Percentiles rank a stretch among this genome's conserved stretches.
These are phyloP conservation scores for Callipepla squamata DNA, from an alignment of 2,113 vertebrate species.

Conservation along the genomic window DNA sequence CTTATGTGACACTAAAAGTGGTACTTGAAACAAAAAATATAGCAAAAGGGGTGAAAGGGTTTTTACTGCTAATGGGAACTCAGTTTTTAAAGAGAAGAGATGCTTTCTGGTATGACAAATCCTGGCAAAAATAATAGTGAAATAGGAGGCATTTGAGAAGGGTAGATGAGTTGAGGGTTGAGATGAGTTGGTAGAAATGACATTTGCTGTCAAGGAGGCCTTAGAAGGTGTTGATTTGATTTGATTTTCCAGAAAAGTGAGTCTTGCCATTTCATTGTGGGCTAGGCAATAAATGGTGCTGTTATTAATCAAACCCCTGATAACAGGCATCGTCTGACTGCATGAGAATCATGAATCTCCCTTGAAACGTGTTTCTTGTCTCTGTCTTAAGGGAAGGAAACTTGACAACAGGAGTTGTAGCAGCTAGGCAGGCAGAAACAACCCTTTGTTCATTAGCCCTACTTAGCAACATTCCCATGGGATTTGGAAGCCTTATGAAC, in stretches of 20 bases:
- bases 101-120: background rate
- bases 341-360: background rate
- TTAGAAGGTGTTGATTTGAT: background rate
- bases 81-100: background rate
- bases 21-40: background rate
- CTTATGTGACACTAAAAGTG: background rate
- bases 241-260: conserved; percentile 2
- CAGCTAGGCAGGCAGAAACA: conserved; percentile 13
- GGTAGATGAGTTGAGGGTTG: background rate
- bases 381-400: conserved; percentile 30
- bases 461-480: background rate
- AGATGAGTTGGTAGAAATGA: background rate
- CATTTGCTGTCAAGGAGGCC: background rate
- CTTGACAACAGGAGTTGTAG: background rate
- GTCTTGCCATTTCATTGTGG: background rate
- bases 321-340: background rate
- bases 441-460: conserved; percentile 12
- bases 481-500: conserved; percentile 18
- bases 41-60: background rate
- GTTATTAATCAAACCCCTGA: background rate
- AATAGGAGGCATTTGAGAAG: background rate
- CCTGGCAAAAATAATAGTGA: background rate
- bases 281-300: background rate
- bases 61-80: background rate
- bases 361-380: conserved; percentile 16